Evolutionary conservation across 2,113 vertebrate species (phyloP), one percentile per base, ranked within the genome.

Genomic region (Mellivora capensis): DNA sequence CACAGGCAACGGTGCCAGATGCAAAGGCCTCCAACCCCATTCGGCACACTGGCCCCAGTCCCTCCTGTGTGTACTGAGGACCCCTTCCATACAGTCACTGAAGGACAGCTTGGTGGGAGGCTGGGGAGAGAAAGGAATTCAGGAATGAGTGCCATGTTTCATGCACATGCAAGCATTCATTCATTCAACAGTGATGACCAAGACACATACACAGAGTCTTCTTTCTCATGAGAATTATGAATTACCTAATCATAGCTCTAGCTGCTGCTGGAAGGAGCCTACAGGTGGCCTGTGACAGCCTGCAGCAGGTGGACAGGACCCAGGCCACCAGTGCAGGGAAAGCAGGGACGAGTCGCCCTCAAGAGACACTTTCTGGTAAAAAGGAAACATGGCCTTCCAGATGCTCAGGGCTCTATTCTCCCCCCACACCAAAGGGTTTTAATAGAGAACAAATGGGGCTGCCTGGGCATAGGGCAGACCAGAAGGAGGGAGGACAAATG

Each of bases 101-200:
- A 61, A 57, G 4, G 37, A 57, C 21, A 82, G 87, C 31, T 18
- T 27, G 59, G 59, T 18, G 34, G 10, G 27, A n/a, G 17, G 3
- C 3, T 2, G 64, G 3, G 14, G 52, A 39, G n/a, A 11, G 6
- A 20, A 25, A 4, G 27, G 82, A 47, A 49, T 6, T 23, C 23
- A 61, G 71, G 47, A 47, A 7, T 2, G 74, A 74, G 67, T 29
- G 74, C 71, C 47, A 20, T 18, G 7, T 29, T 64, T 64, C 74
- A 47, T 27, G 44, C 47, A 4, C n/a, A 6, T 0, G 0, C n/a
- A 4, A 0, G 6, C 44, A 15, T 47, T 37, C 14, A 47, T 27
- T 76, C 54, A 79, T 8, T 71, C n/a, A 25, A 54, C 52, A 6
- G 25, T 5, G 1, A 71, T 1, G 12, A 62, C 47, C 17, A 15